These are phyloP conservation scores for Darevskia nairensis DNA, from an alignment of 2,797 vertebrate species.

Conservation along the genomic window DNA sequence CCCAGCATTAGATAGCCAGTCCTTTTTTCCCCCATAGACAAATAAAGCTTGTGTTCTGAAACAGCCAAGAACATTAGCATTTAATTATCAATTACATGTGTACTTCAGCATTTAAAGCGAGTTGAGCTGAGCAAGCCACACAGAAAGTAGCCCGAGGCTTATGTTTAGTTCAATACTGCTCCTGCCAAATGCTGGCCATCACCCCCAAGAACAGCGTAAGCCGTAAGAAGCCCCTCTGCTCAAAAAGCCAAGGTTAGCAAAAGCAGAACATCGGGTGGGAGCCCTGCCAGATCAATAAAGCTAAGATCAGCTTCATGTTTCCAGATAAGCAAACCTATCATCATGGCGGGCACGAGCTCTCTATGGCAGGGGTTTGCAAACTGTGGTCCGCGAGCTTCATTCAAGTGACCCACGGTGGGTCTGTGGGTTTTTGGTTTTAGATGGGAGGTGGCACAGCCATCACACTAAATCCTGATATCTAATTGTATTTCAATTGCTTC, in stretches of 20 bases:
- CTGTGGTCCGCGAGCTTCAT: too few relatives aligned
- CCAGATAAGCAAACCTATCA: not conserved
- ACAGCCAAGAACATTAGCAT: conserved; percentile 38
- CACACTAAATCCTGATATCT: too few relatives aligned
- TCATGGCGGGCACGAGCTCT: not conserved
- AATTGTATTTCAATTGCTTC: too few relatives aligned
- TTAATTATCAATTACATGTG: conserved; percentile 56
- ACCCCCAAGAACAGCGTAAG: accelerated
- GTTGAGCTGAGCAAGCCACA: conserved; percentile 46
- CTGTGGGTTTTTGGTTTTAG: too few relatives aligned
- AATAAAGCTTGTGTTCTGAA: conserved; percentile 29
- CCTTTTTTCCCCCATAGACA: not conserved
- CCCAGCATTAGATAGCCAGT: not conserved
- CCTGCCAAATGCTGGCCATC: accelerated
- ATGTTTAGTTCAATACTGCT: not conserved
- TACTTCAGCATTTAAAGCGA: conserved; percentile 54
- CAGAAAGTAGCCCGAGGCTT: conserved; percentile 9
- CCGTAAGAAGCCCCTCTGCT: accelerated
- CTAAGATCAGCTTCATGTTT: not conserved
- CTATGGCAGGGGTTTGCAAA: not conserved
- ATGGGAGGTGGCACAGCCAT: too few relatives aligned
- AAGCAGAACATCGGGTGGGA: accelerated
- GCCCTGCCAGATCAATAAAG: accelerated
- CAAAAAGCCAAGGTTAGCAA: accelerated
- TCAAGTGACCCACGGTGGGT: too few relatives aligned